Percentiles rank a stretch among this genome's conserved stretches.
Conservation (phyloP, 2,797 vertebrate genomes). For the Choloepus didactylus region DNA sequence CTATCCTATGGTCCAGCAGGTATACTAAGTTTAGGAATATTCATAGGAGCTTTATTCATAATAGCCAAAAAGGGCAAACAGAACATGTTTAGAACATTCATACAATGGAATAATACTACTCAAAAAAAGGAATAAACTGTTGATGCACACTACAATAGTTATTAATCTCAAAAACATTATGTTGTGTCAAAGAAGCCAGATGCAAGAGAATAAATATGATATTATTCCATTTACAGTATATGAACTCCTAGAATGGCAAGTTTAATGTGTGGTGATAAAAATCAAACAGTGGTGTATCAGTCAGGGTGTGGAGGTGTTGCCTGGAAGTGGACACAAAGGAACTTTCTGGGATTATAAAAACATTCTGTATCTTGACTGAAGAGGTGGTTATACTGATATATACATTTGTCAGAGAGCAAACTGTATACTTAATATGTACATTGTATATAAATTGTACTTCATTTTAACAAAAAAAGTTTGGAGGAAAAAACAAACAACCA, state of each 20-base stretch:
- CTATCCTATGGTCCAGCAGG: neutral
- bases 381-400: neutral
- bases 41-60: conserved; percentile 47
- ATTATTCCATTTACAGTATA: neutral
- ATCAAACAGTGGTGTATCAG: neutral
- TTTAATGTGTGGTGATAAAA: conserved; percentile 11
- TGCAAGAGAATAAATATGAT: neutral
- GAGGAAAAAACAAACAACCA: neutral
- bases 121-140: neutral
- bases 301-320: neutral
- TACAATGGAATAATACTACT: neutral
- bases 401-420: neutral
- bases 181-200: neutral
- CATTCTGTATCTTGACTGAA: neutral
- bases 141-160: neutral
- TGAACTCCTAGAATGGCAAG: neutral
- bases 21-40: conserved; percentile 26
- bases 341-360: neutral
- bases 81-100: neutral
- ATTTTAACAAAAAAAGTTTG: neutral
- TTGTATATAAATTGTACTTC: neutral
- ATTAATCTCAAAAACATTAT: neutral
- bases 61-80: neutral
- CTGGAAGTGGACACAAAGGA: neutral
- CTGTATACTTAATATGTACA: neutral